Conservation (phyloP, 2,888 invertebrate species). For the Flabesymbios commensalis region DNA sequence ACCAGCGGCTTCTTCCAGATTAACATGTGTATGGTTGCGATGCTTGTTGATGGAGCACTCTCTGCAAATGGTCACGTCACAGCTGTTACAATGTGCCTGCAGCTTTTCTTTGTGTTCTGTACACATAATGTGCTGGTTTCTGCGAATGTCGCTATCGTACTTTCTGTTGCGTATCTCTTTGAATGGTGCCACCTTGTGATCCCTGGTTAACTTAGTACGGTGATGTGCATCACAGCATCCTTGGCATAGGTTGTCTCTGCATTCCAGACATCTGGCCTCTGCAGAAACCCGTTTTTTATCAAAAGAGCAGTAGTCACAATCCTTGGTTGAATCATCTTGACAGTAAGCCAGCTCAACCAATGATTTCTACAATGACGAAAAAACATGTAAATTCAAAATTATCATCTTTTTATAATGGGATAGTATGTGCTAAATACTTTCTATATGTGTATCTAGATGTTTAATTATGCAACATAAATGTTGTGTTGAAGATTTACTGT, state of each 20-base stretch:
- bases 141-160: slow-evolving; percentile 48
- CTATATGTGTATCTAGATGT: too few species aligned
- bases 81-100: slow-evolving; percentile 45
- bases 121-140: slow-evolving; percentile 40
- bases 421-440: too few species aligned
- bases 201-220: slow-evolving; percentile 50
- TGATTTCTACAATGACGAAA: slow-evolving; percentile 17
- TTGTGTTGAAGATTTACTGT: too few species aligned
- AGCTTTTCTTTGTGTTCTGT: too few species aligned
- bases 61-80: slow-evolving; percentile 42
- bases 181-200: slow-evolving; percentile 46
- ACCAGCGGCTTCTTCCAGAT: slow-evolving; percentile 10
- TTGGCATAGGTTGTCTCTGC: slow-evolving; percentile 51
- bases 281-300: slow-evolving; percentile 41
- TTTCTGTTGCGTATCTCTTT: slow-evolving; percentile 43
- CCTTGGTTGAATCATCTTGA: slow-evolving; percentile 34
- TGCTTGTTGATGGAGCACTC: slow-evolving; percentile 42
- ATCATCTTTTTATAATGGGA: neutral
- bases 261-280: slow-evolving; percentile 46
- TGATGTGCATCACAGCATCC: slow-evolving; percentile 47
- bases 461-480: too few species aligned
- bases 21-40: slow-evolving; percentile 39
- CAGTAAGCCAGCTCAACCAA: slow-evolving; percentile 40
- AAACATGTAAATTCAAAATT: neutral
- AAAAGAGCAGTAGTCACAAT: slow-evolving; percentile 48